Evolutionary conservation across 2,888 invertebrate species (phyloP).

Genomic region (Bhutanitis thaidina): DNA sequence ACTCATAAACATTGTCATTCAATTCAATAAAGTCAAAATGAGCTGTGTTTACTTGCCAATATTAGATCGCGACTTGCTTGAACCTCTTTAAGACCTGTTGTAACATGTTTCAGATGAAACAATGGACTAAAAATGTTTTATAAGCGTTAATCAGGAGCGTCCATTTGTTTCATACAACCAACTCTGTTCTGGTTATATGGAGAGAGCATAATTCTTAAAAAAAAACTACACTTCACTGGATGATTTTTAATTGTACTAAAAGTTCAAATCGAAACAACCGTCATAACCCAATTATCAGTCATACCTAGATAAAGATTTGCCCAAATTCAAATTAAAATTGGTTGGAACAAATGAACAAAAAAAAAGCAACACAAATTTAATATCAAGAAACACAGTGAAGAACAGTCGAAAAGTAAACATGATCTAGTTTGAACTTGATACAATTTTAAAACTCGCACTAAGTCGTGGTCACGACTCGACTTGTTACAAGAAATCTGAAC

Average conservation of each 20-base stretch:
- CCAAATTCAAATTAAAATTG: too few species aligned
- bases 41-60: slow-evolving; percentile 34
- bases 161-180: too few species aligned
- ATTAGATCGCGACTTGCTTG: slow-evolving; percentile 32
- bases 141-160: background rate
- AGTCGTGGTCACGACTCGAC: slow-evolving; percentile 52
- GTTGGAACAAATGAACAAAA: too few species aligned
- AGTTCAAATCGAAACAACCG: too few species aligned
- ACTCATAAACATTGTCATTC: slow-evolving; percentile 37
- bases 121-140: slow-evolving; percentile 18
- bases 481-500: slow-evolving; percentile 51
- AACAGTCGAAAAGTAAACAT: slow-evolving; percentile 34
- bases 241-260: too few species aligned
- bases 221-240: too few species aligned
- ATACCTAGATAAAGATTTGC: too few species aligned
- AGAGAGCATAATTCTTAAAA: too few species aligned
- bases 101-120: slow-evolving; percentile 29
- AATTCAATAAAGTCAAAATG: slow-evolving; percentile 53
- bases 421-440: slow-evolving; percentile 55
- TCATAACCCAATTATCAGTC: too few species aligned
- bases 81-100: slow-evolving; percentile 28
- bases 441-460: slow-evolving; percentile 53
- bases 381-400: background rate
- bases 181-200: too few species aligned
- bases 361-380: too few species aligned